phyloP scores from a whole-genome alignment of 2,113 vertebrate species.

The Callionymus lyra region DNA sequence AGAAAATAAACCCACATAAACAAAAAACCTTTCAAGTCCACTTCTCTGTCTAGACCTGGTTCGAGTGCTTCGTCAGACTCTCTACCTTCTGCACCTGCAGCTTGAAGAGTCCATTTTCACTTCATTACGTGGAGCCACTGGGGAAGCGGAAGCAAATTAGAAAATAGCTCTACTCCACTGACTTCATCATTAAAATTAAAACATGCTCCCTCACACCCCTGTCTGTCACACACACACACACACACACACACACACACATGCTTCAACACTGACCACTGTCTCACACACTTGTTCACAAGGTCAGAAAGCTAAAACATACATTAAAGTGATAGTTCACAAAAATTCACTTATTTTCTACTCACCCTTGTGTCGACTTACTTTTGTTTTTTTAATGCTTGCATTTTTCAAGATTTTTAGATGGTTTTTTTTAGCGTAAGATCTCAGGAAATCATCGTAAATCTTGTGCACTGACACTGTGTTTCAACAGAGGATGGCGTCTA shows the following conservation, averaged over 20 bases:
- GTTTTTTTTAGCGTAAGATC: no score
- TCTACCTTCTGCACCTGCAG: constrained; percentile 37
- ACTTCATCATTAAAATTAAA: constrained; percentile 65
- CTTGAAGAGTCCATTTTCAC: constrained; percentile 56
- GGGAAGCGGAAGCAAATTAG: constrained; percentile 60
- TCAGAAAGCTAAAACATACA: no score
- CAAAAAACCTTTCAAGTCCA: background rate
- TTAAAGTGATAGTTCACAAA: constrained; percentile 1
- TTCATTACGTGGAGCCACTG: constrained; percentile 57
- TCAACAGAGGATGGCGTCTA: no score
- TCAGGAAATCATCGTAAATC: no score
- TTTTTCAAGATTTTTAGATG: no score
- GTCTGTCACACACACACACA: constrained; percentile 41
- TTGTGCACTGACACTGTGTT: no score
- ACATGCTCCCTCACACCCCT: constrained; percentile 42
- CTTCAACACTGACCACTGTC: constrained; percentile 14
- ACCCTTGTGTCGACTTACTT: no score
- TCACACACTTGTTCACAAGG: constrained; percentile 8
- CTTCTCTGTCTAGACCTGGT: constrained; percentile 25
- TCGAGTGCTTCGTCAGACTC: constrained; percentile 31
- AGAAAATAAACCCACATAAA: no score
- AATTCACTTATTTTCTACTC: no score
- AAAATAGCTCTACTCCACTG: constrained; percentile 62
- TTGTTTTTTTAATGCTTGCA: no score
- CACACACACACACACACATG: constrained; percentile 24